A percentile compares a stretch with the other conserved stretches of the same genome.
Conservation (phyloP, 53 echinoderm and acorn worm species). For the Arbacia lixula region DNA sequence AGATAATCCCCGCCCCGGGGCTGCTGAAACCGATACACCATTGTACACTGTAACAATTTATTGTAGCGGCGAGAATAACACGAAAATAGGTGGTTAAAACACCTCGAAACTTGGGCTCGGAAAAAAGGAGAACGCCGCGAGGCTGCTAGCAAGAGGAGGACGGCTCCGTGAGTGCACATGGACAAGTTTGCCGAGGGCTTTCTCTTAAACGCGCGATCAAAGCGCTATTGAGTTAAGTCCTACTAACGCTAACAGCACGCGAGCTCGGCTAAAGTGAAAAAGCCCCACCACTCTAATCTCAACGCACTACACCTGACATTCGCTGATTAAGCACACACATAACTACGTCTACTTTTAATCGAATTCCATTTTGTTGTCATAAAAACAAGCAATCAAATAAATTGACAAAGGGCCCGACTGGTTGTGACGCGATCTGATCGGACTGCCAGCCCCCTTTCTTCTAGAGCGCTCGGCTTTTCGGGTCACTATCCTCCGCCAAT, state of each 20-base stretch:
- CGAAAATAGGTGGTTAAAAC: constrained; percentile 64
- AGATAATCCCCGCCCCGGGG: constrained; percentile 43
- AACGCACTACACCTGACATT: constrained; percentile 5
- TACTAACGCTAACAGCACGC: constrained; percentile 31
- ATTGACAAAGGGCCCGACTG: constrained; percentile 27
- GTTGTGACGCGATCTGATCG: too few species aligned
- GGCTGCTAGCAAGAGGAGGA: constrained; percentile 34
- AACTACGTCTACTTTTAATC: constrained; percentile 45
- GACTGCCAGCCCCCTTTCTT: too few species aligned
- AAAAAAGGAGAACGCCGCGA: background rate
- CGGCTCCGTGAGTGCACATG: constrained; percentile 20
- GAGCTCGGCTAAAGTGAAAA: constrained; percentile 17
- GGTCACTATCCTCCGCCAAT: constrained; percentile 33
- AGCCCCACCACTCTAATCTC: constrained; percentile 1
- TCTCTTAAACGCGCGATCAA: constrained; percentile 47
- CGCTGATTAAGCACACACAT: constrained; percentile 29
- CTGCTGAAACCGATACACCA: constrained; percentile 38
- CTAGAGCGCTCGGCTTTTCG: background rate
- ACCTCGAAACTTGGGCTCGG: constrained; percentile 13
- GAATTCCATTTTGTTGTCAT: constrained; percentile 39
- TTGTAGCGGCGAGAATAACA: constrained; percentile 59
- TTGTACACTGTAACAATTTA: constrained; percentile 64
- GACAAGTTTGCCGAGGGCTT: constrained; percentile 24
- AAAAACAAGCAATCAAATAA: constrained; percentile 28
- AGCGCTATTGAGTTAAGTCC: constrained; percentile 48